phyloP scores from a whole-genome alignment of 2,888 invertebrate species.

The Drosophila melanosoma region DNA sequence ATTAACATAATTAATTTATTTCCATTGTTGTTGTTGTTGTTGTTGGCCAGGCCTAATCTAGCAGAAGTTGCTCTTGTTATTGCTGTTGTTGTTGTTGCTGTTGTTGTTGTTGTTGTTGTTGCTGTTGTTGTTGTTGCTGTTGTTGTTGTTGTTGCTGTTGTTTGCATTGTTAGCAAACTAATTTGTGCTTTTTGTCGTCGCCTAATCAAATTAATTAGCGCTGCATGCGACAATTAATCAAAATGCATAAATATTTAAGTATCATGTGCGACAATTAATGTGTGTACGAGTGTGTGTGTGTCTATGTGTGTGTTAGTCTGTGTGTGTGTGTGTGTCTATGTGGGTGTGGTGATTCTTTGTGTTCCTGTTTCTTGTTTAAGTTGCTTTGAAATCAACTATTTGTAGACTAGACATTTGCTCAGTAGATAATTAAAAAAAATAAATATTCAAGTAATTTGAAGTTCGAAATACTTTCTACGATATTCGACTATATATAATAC shows the following conservation, averaged over 20 bases:
- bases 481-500: not conserved
- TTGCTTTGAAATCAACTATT: not conserved
- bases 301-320: not conserved
- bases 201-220: constrained; percentile 76
- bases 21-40: constrained; percentile 48
- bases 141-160: constrained; percentile 25
- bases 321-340: not conserved
- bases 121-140: constrained; percentile 23
- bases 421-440: no score
- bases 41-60: constrained; percentile 43
- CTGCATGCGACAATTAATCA: constrained; percentile 59
- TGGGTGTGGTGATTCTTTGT: not conserved
- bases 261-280: not conserved
- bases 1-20: constrained; percentile 81
- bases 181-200: constrained; percentile 65
- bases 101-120: constrained; percentile 32
- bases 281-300: not conserved
- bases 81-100: constrained; percentile 24
- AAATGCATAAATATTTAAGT: constrained; percentile 50
- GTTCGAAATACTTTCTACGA: not conserved
- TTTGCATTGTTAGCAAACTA: constrained; percentile 54
- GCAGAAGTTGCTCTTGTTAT: constrained; percentile 22
- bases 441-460: no score
- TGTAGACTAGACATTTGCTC: not conserved
- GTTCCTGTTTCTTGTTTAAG: not conserved